Base-by-base conservation (phyloP, 2,888 invertebrate genomes). In the Drosophila tanythrix region DNA sequence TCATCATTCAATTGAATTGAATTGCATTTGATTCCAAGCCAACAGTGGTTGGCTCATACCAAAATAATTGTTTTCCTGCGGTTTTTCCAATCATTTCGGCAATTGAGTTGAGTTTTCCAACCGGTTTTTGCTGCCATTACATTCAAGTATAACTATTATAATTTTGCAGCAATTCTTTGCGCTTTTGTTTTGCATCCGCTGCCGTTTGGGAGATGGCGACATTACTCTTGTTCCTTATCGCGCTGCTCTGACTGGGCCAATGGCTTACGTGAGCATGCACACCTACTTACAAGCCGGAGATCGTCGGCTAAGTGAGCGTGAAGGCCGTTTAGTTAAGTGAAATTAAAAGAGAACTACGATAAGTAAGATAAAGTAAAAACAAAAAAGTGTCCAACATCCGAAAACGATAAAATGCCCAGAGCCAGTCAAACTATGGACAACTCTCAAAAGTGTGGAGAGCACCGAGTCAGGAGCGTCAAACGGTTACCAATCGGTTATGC, bases 301-400 rank as follows among this genome's bases (percentile, higher is more conserved):
- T 65, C 31, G 60, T 55, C 50, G 53, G 68, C 58, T 62, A 79
- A 86, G 67, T 73, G 88, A 89, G 90, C 90, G 76, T 87, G 87
- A 87, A 87, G 87, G 87, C 89, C 90, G 87, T 79, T 76, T 76
- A 76, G 55, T 56, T 64, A 79, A 79, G 76, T 76, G 65, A 69
- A 72, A 57, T 77, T 72, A 65, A 46, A 60, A 69, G 62, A 73
- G 53, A 57, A 46, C 27, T 46, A 43, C 36, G 58, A 36, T 21
- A 43, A 61, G 33, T 72, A 38, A 72, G 55, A 48, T 55, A 65
- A 76, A 74, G 62, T 35, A 35, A 68, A 61, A 43, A 57, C 61
- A 74, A 70, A 67, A 56, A 50, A 29, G 29, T 51, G 51, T 29
- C 51, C 55, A 56, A 56, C n/a, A 40, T 56, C 4, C 40, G 31